These are phyloP conservation scores for Borostomias antarcticus DNA, from an alignment of 2,797 vertebrate genomes.

Conservation along the genomic window DNA sequence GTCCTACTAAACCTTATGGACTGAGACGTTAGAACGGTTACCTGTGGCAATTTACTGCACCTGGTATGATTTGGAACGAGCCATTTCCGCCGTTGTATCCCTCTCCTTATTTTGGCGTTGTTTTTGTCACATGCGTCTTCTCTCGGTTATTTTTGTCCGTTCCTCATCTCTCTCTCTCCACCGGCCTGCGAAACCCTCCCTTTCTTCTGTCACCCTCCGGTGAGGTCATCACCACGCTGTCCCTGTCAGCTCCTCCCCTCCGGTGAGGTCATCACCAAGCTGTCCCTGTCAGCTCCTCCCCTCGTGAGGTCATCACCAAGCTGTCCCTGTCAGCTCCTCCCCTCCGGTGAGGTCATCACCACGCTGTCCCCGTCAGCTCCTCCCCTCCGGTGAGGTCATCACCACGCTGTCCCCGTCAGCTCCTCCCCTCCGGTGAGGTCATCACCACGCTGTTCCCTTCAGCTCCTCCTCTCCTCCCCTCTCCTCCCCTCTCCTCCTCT, in stretches of 20 bases:
- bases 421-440: too few relatives aligned
- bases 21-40: too few relatives aligned
- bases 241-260: neutral
- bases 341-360: neutral
- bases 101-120: too few relatives aligned
- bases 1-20: conserved; percentile 30
- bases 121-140: neutral
- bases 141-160: neutral
- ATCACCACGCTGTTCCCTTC: too few relatives aligned
- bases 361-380: neutral
- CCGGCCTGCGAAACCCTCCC: neutral
- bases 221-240: conserved; percentile 2
- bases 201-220: neutral
- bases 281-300: neutral
- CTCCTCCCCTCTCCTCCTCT: too few relatives aligned
- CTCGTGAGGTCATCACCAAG: neutral
- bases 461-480: too few relatives aligned
- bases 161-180: neutral
- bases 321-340: too few relatives aligned
- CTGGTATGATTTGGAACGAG: too few relatives aligned
- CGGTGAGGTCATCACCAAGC: neutral
- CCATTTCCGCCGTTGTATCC: too few relatives aligned
- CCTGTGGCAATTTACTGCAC: too few relatives aligned
- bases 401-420: too few relatives aligned
- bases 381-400: too few relatives aligned